Conservation (phyloP, 2,113 vertebrate genomes). For the Myotis lucifugus region DNA sequence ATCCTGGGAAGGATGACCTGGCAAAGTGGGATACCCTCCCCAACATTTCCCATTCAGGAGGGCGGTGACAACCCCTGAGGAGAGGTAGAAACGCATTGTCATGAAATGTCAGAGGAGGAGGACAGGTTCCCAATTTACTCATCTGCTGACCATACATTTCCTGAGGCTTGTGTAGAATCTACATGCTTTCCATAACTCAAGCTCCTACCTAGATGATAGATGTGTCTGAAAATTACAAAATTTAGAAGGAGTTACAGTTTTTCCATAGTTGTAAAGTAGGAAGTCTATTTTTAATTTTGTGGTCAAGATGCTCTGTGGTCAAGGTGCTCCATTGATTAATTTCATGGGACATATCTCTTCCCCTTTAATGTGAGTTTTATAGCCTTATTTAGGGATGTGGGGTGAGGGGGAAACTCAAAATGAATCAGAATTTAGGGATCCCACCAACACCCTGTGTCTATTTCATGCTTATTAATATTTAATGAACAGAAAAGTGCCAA, state of each 20-base stretch:
- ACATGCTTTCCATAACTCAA: not conserved
- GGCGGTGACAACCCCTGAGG: not conserved
- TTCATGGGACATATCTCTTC: not conserved
- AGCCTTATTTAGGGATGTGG: not conserved
- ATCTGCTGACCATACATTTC: not conserved
- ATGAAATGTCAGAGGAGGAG: not conserved
- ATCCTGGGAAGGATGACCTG: not conserved
- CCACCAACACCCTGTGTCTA: not conserved
- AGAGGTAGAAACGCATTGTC: not conserved
- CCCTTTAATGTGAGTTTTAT: not conserved
- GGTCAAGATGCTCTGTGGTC: not conserved
- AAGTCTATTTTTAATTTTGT: not conserved
- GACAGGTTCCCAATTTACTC: not conserved
- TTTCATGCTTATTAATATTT: not conserved
- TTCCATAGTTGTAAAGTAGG: not conserved
- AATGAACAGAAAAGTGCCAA: not conserved
- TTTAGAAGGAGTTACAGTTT: not conserved
- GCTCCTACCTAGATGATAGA: not conserved
- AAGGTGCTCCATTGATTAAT: not conserved
- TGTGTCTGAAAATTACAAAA: not conserved
- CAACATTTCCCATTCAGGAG: not conserved
- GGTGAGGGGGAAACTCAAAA: not conserved
- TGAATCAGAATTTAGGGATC: not conserved
- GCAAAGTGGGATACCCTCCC: not conserved
- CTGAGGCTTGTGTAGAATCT: not conserved